Evolutionary conservation across 2,113 vertebrate genomes (phyloP).

Genomic region (Protobothrops mucrosquamatus): DNA sequence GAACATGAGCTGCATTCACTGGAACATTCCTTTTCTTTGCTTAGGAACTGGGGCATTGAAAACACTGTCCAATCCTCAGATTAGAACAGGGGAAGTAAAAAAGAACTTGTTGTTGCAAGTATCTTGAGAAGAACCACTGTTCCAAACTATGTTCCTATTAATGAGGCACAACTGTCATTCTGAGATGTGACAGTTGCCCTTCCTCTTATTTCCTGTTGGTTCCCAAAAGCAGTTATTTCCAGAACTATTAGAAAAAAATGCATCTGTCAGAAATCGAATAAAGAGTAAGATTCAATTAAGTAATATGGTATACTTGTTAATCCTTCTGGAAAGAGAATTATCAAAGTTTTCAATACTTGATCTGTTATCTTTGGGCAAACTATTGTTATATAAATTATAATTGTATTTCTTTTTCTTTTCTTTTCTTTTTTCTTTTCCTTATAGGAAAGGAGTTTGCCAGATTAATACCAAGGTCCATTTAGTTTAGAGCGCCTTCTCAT

Average conservation of each 20-base stretch:
- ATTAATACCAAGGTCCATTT: not conserved
- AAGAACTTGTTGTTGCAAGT: not conserved
- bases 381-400: not conserved
- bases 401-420: not conserved
- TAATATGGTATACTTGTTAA: not conserved
- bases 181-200: not conserved
- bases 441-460: not conserved
- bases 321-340: not conserved
- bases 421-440: not conserved
- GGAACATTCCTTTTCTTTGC: not conserved
- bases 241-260: not conserved
- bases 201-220: not conserved
- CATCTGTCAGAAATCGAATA: constrained; percentile 4
- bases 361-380: not conserved
- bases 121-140: not conserved
- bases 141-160: not conserved
- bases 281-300: constrained; percentile 1
- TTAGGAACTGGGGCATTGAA: not conserved
- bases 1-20: not conserved
- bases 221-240: not conserved
- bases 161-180: not conserved
- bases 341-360: not conserved
- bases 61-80: not conserved
- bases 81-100: not conserved
- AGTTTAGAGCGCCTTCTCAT: not conserved